Base-by-base conservation (phyloP, 1,140 invertebrate genomes). In the Phenacoccus solenopsis region DNA sequence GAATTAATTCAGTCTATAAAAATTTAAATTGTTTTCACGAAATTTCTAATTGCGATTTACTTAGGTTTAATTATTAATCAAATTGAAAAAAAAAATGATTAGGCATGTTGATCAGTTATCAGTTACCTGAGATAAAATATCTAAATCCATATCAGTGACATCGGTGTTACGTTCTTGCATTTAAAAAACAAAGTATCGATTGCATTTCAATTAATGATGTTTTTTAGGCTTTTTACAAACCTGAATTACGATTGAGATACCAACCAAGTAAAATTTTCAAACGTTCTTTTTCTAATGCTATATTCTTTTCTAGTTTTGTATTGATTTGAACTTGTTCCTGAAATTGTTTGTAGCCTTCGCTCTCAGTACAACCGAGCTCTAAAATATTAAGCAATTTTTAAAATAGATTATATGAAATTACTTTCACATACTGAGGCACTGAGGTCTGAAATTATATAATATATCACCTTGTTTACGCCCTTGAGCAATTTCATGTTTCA, bases 111-210 rank as follows among this genome's bases (percentile, higher is more conserved):
- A n/a, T n/a, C 73, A 20, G 13, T 68, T 72, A 68, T 59, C 27
- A 30, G 21, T 73, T 73, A 81, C 81, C 68, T 81, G 80, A 72
- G 78, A 81, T 35, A 82, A 74, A 25, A 80, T 76, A 73, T 82
- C 81, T 72, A 82, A 76, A 71, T 82, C 81, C 56, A 82, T 81
- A 70, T 82, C 72, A 81, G 0, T 82, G 75, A 74, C 81, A 79
- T 72, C 82, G 79, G 49, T 82, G 79, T 73, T 81, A 80, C 72
- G 81, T 74, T 74, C 80, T 81, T 3, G 5, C 20, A 71, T 79
- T 82, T 72, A 74, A 73, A 74, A 72, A 76, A 32, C 28, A 49
- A 49, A 16, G 16, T 16, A 49, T 49, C 20, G 5, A 32, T 32
- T 13, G 30, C 30, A 13, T 13, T 13, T n/a, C n/a, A n/a, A n/a